Conservation (phyloP, 1,140 invertebrate genomes). For the Tetraneura akinire region DNA sequence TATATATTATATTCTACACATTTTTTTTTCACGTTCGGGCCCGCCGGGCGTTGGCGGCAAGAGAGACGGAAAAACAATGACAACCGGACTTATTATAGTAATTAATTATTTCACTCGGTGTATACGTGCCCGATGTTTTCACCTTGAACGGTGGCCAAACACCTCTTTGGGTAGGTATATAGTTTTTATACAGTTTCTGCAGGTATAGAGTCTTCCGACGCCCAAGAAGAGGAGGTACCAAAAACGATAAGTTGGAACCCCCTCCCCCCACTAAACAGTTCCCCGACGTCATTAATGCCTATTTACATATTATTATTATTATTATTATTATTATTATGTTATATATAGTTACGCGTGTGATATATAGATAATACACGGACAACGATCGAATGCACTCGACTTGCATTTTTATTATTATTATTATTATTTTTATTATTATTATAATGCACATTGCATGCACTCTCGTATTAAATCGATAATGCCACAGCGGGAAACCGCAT, state of each 20-base stretch:
- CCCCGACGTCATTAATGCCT: background rate
- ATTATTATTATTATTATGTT: too few species aligned
- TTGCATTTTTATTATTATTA: background rate
- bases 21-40: too few species aligned
- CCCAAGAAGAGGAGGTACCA: background rate
- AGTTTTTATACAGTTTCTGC: background rate
- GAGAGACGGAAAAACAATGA: constrained; percentile 42
- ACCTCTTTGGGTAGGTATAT: too few species aligned
- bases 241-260: background rate
- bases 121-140: constrained; percentile 40
- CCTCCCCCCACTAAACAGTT: background rate
- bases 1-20: too few species aligned
- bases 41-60: background rate
- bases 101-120: constrained; percentile 40
- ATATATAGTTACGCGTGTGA: too few species aligned
- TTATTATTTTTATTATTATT: too few species aligned
- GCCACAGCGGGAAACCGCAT: too few species aligned
- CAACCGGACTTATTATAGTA: constrained; percentile 46
- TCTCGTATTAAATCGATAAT: too few species aligned
- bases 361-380: too few species aligned
- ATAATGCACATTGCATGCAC: too few species aligned
- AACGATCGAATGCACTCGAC: background rate
- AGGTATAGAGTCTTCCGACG: background rate
- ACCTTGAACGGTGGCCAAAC: constrained; percentile 49
- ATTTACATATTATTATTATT: too few species aligned